A percentile compares a stretch with the other conserved stretches of the same genome.
Evolutionary conservation across 2,113 vertebrate genomes (phyloP).

Genomic region (Nicator chloris): DNA sequence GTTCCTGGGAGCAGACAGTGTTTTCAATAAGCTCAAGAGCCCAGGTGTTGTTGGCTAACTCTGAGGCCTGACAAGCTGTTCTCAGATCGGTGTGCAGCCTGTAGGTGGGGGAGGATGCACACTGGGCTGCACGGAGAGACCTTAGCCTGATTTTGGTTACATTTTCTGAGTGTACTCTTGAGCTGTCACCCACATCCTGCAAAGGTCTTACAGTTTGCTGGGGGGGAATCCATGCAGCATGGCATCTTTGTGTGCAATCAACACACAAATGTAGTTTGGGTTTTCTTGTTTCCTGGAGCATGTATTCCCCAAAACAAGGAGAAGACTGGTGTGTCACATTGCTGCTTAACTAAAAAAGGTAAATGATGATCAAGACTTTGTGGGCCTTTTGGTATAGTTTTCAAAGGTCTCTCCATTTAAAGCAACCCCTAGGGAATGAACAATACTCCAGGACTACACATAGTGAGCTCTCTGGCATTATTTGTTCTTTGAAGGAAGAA

Average conservation of each 20-base stretch:
- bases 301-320: background rate
- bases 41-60: background rate
- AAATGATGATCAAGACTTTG: background rate
- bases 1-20: background rate
- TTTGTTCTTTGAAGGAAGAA: background rate
- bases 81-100: background rate
- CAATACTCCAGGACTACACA: background rate
- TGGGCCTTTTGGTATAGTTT: background rate
- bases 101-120: rapidly evolving
- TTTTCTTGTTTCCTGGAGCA: background rate
- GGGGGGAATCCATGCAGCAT: background rate
- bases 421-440: background rate
- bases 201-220: background rate
- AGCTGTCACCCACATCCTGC: rapidly evolving
- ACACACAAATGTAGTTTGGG: background rate
- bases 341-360: background rate
- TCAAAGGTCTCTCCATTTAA: background rate
- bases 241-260: background rate
- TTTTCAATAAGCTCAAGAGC: background rate
- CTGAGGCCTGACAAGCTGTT: background rate
- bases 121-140: background rate
- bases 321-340: background rate
- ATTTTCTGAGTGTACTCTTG: background rate
- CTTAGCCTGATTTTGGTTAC: background rate
- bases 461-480: background rate